Conservation (phyloP, 2,797 vertebrate species). For the Mico argentatus region DNA sequence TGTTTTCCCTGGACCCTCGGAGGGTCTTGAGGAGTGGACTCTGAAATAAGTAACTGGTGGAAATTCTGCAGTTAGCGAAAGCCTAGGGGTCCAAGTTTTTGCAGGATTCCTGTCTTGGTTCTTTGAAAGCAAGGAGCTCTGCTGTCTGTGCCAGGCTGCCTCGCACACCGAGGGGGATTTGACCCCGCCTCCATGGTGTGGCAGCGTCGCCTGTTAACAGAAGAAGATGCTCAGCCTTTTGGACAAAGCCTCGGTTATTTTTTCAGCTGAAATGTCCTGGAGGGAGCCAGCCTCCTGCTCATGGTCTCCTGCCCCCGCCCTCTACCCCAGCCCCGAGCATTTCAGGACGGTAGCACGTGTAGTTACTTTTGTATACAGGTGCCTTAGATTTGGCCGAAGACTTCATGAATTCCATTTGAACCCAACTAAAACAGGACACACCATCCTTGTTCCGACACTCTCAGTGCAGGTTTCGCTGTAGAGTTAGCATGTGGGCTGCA, state of each 20-base stretch:
- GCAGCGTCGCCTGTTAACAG: neutral
- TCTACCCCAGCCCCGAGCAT: neutral
- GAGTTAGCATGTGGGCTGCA: neutral
- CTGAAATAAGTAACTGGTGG: neutral
- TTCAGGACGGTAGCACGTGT: too few species aligned
- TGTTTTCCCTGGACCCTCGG: neutral
- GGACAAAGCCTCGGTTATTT: accelerated
- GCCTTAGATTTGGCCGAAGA: neutral
- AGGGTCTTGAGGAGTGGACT: neutral
- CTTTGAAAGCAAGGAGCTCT: neutral
- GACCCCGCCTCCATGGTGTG: accelerated
- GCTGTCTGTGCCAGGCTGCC: neutral
- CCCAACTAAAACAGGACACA: neutral
- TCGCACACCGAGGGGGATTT: neutral
- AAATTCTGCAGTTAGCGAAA: neutral
- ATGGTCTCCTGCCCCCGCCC: neutral
- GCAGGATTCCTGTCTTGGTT: neutral
- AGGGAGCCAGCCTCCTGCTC: accelerated
- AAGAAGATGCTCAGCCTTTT: neutral
- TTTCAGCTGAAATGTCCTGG: neutral
- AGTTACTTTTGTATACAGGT: neutral
- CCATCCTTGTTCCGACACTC: neutral
- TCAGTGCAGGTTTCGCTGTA: neutral
- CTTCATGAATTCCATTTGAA: neutral
- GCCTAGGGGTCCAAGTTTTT: neutral